A percentile compares a stretch with the other conserved stretches of the same genome.
These are phyloP conservation scores for Drosophila takahashii DNA, from an alignment of 1,140 invertebrate genomes.

Conservation along the genomic window DNA sequence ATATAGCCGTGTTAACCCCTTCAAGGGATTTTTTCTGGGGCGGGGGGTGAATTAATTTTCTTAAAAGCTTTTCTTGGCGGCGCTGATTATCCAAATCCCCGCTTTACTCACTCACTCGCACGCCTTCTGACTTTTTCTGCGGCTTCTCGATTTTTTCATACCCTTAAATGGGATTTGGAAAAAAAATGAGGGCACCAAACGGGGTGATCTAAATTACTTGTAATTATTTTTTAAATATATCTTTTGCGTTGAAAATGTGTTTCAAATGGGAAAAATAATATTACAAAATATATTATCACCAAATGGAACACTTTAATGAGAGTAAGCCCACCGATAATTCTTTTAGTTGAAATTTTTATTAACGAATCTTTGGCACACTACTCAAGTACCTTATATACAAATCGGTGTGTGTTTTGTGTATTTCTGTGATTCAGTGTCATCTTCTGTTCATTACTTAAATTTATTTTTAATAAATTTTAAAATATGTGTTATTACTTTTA, in stretches of 20 bases:
- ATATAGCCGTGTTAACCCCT: constrained; percentile 61
- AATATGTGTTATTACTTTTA: constrained; percentile 52
- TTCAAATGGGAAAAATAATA: too few species aligned
- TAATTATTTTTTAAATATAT: not conserved
- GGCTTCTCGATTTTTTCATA: constrained; percentile 20
- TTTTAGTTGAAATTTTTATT: constrained; percentile 43
- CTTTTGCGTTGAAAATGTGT: not conserved
- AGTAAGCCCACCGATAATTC: too few species aligned
- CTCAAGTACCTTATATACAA: constrained; percentile 48
- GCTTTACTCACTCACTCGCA: constrained; percentile 3
- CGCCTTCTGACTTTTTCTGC: not conserved
- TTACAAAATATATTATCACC: too few species aligned
- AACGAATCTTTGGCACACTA: constrained; percentile 45
- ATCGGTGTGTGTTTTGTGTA: constrained; percentile 31
- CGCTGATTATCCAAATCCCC: constrained; percentile 71
- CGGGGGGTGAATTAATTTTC: constrained; percentile 78
- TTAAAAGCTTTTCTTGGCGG: constrained; percentile 81
- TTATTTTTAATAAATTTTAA: constrained; percentile 79
- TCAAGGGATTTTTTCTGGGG: constrained; percentile 10
- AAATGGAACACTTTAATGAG: too few species aligned
- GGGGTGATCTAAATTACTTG: not conserved
- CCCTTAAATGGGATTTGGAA: constrained; percentile 2
- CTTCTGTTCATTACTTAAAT: constrained; percentile 54
- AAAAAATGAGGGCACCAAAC: constrained; percentile 2
- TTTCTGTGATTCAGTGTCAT: constrained; percentile 13